phyloP scores from a whole-genome alignment of 1,140 invertebrate genomes.

The Drosophila lacteicornis region DNA sequence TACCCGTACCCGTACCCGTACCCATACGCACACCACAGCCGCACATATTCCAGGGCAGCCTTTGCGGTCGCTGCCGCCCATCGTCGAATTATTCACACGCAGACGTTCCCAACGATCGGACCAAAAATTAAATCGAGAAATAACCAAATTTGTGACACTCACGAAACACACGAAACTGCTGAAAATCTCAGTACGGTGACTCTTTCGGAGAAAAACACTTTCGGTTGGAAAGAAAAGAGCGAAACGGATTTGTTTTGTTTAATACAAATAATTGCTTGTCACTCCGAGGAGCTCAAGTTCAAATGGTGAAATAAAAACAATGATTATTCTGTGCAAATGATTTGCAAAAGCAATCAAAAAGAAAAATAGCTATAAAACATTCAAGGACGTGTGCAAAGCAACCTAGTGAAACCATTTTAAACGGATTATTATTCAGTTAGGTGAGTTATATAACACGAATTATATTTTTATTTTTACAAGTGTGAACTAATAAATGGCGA shows the following conservation, averaged over 20 bases:
- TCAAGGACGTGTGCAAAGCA: slow-evolving; percentile 19
- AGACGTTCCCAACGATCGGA: slow-evolving; percentile 71
- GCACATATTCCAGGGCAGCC: slow-evolving; percentile 54
- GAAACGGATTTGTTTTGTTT: slow-evolving; percentile 32
- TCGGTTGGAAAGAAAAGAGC: slow-evolving; percentile 5
- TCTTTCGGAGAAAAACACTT: slow-evolving; percentile 4
- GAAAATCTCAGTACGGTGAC: slow-evolving; percentile 13
- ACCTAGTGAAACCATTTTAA: background rate
- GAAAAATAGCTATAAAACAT: slow-evolving; percentile 9
- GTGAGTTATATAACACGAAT: slow-evolving; percentile 59
- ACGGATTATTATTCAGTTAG: slow-evolving; percentile 14
- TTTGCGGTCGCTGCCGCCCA: slow-evolving; percentile 63
- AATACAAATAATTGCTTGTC: slow-evolving; percentile 28
- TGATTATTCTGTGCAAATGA: slow-evolving; percentile 55
- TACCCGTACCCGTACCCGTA: slow-evolving; percentile 38
- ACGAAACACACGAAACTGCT: slow-evolving; percentile 21
- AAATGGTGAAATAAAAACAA: slow-evolving; percentile 66
- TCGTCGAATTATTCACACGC: slow-evolving; percentile 70
- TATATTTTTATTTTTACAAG: background rate
- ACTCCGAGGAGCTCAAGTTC: slow-evolving; percentile 53
- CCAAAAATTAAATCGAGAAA: slow-evolving; percentile 25
- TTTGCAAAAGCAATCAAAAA: slow-evolving; percentile 47
- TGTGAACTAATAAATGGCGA: slow-evolving; percentile 12
- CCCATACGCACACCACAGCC: slow-evolving; percentile 27
- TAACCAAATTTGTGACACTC: slow-evolving; percentile 28